Base-by-base conservation (phyloP, 2,888 invertebrate genomes). In the Cheilosia variabilis region DNA sequence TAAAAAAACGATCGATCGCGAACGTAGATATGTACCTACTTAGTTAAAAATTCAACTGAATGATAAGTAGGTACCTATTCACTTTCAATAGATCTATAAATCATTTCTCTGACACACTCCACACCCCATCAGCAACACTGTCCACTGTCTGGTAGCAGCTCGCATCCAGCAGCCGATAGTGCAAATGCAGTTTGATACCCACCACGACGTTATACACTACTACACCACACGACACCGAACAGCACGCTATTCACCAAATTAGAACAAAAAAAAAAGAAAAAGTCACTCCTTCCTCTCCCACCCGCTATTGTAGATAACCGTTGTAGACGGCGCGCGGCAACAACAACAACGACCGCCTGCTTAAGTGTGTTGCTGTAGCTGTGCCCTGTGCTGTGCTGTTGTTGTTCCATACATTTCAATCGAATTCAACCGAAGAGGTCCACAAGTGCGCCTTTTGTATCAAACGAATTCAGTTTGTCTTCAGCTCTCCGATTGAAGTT, bases 351-450 rank as follows among this genome's bases (percentile, higher is more conserved):
- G 57, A 41, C 27, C 7, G 27, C 27, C 2, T 27, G 31, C 58
- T 62, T 17, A 41, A 31, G 53, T 57, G 19, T 71, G 79, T 80
- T 75, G 69, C 53, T 78, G 69, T 78, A 69, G 80, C 73, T 80
- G 9, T 34, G 34, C 34, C 34, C 0, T 34, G 73, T 63, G 63
- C 0, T 34, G 73, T 63, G 63, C 41, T 79, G 72, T 79, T 84
- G 86, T 81, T 86, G 86, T 86, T 86, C 86, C 81, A 86, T 68
- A 80, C 80, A 77, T 72, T 86, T 86, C 86, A 86, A 86, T 86
- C 86, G 81, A 81, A 81, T 86, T 86, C 80, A 86, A 86, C 86
- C 86, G 68, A 62, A 66, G 77, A 77, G 76, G 86, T 77, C 81
- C 81, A 86, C 81, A 81, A 86, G 86, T 86, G 86, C 86, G 86